Evolutionary conservation across 2,888 invertebrate species (phyloP).

Genomic region (Drosophila stalkeri): DNA sequence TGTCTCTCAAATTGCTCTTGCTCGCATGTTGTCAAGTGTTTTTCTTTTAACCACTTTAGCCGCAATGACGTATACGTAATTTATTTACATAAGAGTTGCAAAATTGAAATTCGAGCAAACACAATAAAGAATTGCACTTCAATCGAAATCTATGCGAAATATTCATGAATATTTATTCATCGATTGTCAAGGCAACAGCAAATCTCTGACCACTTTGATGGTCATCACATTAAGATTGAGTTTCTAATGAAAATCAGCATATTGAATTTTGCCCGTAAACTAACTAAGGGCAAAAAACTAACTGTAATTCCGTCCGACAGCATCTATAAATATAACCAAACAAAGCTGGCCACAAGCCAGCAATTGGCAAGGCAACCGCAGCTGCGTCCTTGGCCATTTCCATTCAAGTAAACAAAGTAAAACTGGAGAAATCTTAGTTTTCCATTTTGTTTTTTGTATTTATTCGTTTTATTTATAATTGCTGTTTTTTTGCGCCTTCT

Average conservation of each 20-base stretch:
- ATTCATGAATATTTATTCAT: neutral
- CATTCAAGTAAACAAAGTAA: constrained; percentile 11
- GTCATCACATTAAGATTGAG: constrained; percentile 15
- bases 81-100: constrained; percentile 32
- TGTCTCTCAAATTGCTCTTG: constrained; percentile 66
- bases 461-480: constrained; percentile 63
- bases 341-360: constrained; percentile 20
- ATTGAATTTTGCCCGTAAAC: constrained; percentile 12
- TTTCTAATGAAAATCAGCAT: constrained; percentile 31
- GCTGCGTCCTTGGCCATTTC: constrained; percentile 4
- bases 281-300: neutral
- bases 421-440: constrained; percentile 20
- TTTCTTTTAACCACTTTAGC: constrained; percentile 12
- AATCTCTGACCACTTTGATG: constrained; percentile 18
- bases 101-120: constrained; percentile 33
- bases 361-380: constrained; percentile 69
- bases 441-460: constrained; percentile 9
- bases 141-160: constrained; percentile 1
- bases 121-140: constrained; percentile 36
- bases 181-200: constrained; percentile 15
- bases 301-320: constrained; percentile 8
- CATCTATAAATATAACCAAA: constrained; percentile 27
- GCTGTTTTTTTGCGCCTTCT: constrained; percentile 28
- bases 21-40: constrained; percentile 42
- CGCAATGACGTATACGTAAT: constrained; percentile 43